Evolutionary conservation across 2,888 invertebrate species (phyloP).

Genomic region (Homarus gammarus): DNA sequence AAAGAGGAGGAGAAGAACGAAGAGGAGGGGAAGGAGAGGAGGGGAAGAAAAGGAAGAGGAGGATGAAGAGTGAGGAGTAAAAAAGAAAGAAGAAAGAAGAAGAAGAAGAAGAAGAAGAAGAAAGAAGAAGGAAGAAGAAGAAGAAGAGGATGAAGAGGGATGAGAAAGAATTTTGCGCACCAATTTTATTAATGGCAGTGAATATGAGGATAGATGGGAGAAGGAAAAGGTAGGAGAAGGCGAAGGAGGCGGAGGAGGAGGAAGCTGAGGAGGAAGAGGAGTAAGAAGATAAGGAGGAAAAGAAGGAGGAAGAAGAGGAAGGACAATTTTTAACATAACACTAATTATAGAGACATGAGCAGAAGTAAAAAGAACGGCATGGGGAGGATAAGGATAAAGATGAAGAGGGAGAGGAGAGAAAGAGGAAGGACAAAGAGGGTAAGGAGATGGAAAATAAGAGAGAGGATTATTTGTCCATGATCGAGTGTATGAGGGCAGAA

Average conservation of each 20-base stretch:
- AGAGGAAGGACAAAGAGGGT: neutral
- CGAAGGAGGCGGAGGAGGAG: too few relatives aligned
- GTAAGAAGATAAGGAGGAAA: neutral
- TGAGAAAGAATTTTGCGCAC: too few relatives aligned
- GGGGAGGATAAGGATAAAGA: neutral
- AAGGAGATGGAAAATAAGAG: too few relatives aligned
- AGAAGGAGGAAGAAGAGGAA: neutral
- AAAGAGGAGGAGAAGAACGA: neutral
- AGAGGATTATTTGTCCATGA: too few relatives aligned
- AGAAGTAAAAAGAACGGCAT: too few relatives aligned
- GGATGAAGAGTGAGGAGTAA: neutral
- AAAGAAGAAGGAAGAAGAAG: constrained; percentile 33
- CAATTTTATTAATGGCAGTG: too few relatives aligned
- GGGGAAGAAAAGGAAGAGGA: neutral
- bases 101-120: neutral
- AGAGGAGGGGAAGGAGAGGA: neutral
- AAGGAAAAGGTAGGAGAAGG: too few relatives aligned
- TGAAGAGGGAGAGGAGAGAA: neutral
- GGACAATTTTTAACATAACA: too few relatives aligned
- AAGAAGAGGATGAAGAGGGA: too few relatives aligned
- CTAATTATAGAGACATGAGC: too few relatives aligned
- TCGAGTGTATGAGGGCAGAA: neutral
- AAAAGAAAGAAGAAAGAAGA: neutral
- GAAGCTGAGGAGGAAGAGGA: neutral
- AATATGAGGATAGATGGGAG: too few relatives aligned